A percentile compares a stretch with the other conserved stretches of the same genome.
These are phyloP conservation scores for Ectropis crepuscularia DNA, from an alignment of 2,888 invertebrate genomes.

Conservation along the genomic window DNA sequence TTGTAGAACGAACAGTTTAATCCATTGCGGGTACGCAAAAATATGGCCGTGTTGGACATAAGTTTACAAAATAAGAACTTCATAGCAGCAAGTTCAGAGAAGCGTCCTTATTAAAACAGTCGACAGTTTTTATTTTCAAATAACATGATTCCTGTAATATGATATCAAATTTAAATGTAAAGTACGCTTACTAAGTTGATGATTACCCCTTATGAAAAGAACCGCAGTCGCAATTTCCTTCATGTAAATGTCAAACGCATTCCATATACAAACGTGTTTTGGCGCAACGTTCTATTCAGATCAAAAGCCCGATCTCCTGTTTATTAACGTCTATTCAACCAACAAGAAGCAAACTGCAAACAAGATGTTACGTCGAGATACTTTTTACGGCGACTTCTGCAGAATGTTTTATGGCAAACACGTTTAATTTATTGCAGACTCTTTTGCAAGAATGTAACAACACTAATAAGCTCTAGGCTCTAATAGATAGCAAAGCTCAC, in stretches of 20 bases:
- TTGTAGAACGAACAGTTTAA: too few relatives aligned
- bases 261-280: slow-evolving; percentile 34
- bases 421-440: slow-evolving; percentile 44
- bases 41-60: too few relatives aligned
- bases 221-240: slow-evolving; percentile 37
- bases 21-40: too few relatives aligned
- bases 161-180: too few relatives aligned
- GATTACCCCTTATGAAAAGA: slow-evolving; percentile 26
- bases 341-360: slow-evolving; percentile 50
- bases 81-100: too few relatives aligned
- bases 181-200: too few relatives aligned
- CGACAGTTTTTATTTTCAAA: too few relatives aligned
- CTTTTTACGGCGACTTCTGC: slow-evolving; percentile 41
- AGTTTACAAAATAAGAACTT: too few relatives aligned
- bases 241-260: slow-evolving; percentile 40
- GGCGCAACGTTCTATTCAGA: slow-evolving; percentile 51
- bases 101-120: too few relatives aligned
- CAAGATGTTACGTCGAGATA: slow-evolving; percentile 44
- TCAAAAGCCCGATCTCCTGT: slow-evolving; percentile 56
- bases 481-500: slow-evolving; percentile 48
- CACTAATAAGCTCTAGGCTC: slow-evolving; percentile 48
- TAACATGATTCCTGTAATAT: too few relatives aligned
- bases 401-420: slow-evolving; percentile 42
- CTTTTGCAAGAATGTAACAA: slow-evolving; percentile 47
- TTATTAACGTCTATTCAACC: slow-evolving; percentile 55